Evolutionary conservation across 2,113 vertebrate genomes (phyloP).

Genomic region (Columba janthina): DNA sequence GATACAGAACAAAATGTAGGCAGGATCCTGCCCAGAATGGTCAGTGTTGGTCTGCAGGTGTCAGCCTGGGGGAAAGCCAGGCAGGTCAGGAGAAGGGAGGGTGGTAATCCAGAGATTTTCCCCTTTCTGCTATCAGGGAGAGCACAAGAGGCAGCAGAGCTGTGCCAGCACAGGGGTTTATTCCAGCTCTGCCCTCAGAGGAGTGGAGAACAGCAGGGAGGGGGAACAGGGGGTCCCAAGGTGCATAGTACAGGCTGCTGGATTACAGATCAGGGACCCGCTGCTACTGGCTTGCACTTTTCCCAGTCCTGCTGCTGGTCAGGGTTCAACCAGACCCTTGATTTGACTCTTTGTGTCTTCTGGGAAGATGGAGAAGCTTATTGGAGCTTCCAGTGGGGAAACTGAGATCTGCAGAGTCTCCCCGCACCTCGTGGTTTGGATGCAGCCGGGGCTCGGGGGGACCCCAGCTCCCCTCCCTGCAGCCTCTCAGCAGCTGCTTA

Average conservation of each 20-base stretch:
- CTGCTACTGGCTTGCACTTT: background rate
- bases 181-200: background rate
- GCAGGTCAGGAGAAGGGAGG: background rate
- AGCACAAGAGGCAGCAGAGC: background rate
- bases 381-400: background rate
- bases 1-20: background rate
- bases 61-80: background rate
- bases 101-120: background rate
- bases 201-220: background rate
- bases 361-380: background rate
- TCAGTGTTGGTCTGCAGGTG: background rate
- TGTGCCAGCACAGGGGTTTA: background rate
- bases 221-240: background rate
- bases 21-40: background rate
- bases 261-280: background rate
- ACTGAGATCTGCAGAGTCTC: background rate
- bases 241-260: background rate
- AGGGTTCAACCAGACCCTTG: background rate
- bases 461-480: accelerated
- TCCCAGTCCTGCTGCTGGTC: background rate
- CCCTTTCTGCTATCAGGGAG: background rate
- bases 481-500: background rate
- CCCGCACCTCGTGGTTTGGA: background rate
- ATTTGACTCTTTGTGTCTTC: background rate
- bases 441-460: background rate